A percentile compares a stretch with the other conserved stretches of the same genome.
These are phyloP conservation scores for Centruroides vittatus DNA, from an alignment of 1,140 invertebrate genomes.

Conservation along the genomic window DNA sequence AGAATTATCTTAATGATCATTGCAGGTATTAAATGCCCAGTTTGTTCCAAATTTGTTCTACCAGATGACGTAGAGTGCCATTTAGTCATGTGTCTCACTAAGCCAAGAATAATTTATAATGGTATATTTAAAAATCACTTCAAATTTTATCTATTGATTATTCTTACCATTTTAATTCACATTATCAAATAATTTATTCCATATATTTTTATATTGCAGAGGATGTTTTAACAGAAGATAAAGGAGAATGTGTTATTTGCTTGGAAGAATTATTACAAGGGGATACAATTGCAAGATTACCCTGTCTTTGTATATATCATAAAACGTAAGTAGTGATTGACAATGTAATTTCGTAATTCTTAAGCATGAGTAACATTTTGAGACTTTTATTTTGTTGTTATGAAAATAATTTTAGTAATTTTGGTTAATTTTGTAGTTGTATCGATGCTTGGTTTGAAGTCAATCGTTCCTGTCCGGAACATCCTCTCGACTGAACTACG, in stretches of 20 bases:
- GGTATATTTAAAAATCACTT: slow-evolving; percentile 42
- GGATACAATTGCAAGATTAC: slow-evolving; percentile 90
- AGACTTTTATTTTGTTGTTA: too few relatives aligned
- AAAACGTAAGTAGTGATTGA: slow-evolving; percentile 55
- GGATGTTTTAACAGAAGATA: slow-evolving; percentile 88
- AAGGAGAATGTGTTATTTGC: slow-evolving; percentile 94
- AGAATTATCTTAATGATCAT: too few relatives aligned
- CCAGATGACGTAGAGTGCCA: slow-evolving; percentile 97
- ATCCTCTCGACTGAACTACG: slow-evolving; percentile 61
- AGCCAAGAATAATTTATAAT: slow-evolving; percentile 95
- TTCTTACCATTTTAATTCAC: slow-evolving; percentile 5
- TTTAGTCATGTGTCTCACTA: slow-evolving; percentile 96
- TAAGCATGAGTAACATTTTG: too few relatives aligned
- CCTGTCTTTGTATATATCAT: slow-evolving; percentile 99
- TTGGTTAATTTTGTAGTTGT: slow-evolving; percentile 45
- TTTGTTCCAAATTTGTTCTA: slow-evolving; percentile 93
- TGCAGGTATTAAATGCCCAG: slow-evolving; percentile 90
- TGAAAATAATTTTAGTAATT: too few relatives aligned
- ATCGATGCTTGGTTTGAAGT: slow-evolving; percentile 96
- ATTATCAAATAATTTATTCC: too few relatives aligned
- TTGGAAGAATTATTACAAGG: slow-evolving; percentile 89
- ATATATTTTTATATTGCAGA: slow-evolving; percentile 46
- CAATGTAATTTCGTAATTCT: too few relatives aligned
- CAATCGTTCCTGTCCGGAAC: slow-evolving; percentile 90
- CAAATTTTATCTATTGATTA: background rate